Evolutionary conservation across 2,888 invertebrate genomes (phyloP).

Genomic region (Atethmia centrago): DNA sequence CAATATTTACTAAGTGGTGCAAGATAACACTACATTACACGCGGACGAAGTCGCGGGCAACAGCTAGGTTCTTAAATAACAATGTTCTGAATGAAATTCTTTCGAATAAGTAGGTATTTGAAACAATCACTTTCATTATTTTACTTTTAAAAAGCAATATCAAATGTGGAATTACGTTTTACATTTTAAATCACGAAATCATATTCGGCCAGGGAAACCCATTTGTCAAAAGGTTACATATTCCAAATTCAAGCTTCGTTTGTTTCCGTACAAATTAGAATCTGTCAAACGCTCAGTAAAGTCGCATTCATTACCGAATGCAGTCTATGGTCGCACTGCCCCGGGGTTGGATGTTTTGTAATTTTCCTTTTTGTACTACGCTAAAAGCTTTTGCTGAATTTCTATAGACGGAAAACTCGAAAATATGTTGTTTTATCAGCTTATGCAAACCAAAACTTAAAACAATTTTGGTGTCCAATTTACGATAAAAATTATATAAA

Average conservation of each 20-base stretch:
- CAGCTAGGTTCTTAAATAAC: no score
- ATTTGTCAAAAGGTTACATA: constrained; percentile 56
- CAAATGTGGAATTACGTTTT: constrained; percentile 36
- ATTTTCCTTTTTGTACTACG: constrained; percentile 71
- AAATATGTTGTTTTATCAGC: constrained; percentile 13
- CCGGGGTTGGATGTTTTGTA: constrained; percentile 67
- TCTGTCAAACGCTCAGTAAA: constrained; percentile 70
- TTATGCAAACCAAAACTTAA: not conserved
- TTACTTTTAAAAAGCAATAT: not conserved
- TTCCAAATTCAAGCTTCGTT: constrained; percentile 63
- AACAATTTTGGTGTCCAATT: not conserved
- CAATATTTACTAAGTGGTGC: no score
- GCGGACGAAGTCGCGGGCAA: no score
- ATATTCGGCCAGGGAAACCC: constrained; percentile 15
- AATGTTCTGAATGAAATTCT: no score
- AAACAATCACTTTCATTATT: not conserved
- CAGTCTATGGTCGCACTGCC: constrained; percentile 68
- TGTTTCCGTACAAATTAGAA: constrained; percentile 72
- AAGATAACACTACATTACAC: no score
- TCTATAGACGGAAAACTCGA: constrained; percentile 6
- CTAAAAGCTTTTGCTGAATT: constrained; percentile 64
- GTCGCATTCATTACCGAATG: constrained; percentile 77
- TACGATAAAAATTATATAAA: not conserved
- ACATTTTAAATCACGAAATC: constrained; percentile 27
- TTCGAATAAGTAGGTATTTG: no score